Evolutionary conservation across 2,888 invertebrate genomes (phyloP).

Genomic region (Trypoxylon attenuatum): DNA sequence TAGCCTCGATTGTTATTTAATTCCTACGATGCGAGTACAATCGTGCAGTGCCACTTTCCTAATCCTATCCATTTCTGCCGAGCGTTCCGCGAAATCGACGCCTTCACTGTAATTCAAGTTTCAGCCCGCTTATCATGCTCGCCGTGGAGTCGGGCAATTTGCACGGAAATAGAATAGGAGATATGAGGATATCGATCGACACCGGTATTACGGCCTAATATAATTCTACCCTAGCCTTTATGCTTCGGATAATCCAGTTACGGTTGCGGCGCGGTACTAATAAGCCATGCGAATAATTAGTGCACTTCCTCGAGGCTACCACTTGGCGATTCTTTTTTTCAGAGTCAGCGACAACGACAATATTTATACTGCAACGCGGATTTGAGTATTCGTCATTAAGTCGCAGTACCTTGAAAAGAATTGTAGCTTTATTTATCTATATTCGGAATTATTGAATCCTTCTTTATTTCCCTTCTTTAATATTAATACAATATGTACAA

Average conservation of each 20-base stretch:
- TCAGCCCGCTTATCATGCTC: constrained; percentile 20
- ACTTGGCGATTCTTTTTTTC: too few species aligned
- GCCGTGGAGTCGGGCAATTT: constrained; percentile 29
- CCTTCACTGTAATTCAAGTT: constrained; percentile 30
- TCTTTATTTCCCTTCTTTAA: too few species aligned
- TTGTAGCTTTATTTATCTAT: too few species aligned
- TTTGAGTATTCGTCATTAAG: too few species aligned
- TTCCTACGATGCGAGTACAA: constrained; percentile 12
- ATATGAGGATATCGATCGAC: constrained; percentile 15
- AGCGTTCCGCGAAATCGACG: constrained; percentile 2
- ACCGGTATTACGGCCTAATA: neutral
- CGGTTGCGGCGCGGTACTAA: neutral
- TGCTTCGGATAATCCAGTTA: neutral
- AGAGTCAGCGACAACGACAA: too few species aligned
- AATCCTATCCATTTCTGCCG: constrained; percentile 18
- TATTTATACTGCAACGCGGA: too few species aligned
- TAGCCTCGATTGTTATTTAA: constrained; percentile 30
- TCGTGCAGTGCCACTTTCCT: constrained; percentile 8
- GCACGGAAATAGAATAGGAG: constrained; percentile 23
- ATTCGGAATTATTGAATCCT: too few species aligned
- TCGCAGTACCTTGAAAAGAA: too few species aligned
- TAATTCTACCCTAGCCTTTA: neutral
- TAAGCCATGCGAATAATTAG: neutral
- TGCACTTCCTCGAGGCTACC: neutral
- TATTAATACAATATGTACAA: too few species aligned